Evolutionary conservation across 2,888 invertebrate species (phyloP), one percentile per base, ranked within the genome.

Genomic region (Lamellibrachia columna): DNA sequence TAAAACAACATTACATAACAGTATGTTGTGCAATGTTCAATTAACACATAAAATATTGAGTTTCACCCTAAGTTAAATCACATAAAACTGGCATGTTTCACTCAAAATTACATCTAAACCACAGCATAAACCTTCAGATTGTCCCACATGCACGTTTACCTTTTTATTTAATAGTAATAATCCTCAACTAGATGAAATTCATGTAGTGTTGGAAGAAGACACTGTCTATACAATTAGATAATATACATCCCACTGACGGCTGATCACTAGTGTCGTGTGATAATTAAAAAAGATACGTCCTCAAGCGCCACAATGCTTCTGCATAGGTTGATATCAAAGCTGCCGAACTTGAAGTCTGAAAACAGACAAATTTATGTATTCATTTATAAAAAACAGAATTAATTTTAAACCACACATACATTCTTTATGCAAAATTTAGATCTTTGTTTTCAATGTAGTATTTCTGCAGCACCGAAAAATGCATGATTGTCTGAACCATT

Each of bases 341-440:
- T 92, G 4, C 93, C 94, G 60, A 93, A 93, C 40, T 92, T 91
- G 92, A 94, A 94, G 90, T 92, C 94, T 94, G 93, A 60, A 94
- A 92, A 75, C 75, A 75, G 75, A 75, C 11, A 75, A 75, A 11
- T 15, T 75, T 6, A 75, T 15, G 15, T 1, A 75, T 15, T 6
- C 75, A 75, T 75, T 75, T 75, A 15, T 75, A 22, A 75, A 60
- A 3, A 15, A 3, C 55, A 22, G n/a, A 22, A 75, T 1, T 40
- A 40, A 40, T 40, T 40, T 75, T 75, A 22, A 11, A 75, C 15
- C 75, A 75, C 40, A 40, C 40, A 40, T 40, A 40, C 40, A 40
- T 40, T 40, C 40, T 40, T 40, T 40, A 40, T 40, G 40, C 1
- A 40, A 40, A 40, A 40, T 40, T 40, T 40, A 1, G 0, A 40